Conservation (phyloP, 2,888 invertebrate genomes). For the Epirrhoe tristata region DNA sequence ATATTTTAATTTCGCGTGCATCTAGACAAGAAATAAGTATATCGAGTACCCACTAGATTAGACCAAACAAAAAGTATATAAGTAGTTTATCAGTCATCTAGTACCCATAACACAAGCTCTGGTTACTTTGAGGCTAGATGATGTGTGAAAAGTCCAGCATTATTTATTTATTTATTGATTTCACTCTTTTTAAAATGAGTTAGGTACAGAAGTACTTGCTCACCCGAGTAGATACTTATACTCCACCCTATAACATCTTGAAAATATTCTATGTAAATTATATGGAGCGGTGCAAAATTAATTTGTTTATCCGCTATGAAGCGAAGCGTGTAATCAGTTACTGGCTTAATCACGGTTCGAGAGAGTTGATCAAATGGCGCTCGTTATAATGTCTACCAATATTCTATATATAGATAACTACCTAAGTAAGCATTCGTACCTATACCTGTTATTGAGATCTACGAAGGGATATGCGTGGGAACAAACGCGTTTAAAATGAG, state of each 20-base stretch:
- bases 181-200: not conserved
- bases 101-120: too few species aligned
- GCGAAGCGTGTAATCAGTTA: constrained; percentile 39
- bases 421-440: constrained; percentile 7
- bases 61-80: too few species aligned
- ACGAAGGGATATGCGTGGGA: not conserved
- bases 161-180: too few species aligned
- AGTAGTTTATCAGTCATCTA: too few species aligned
- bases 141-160: too few species aligned
- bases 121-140: too few species aligned
- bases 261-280: constrained; percentile 8
- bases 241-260: not conserved
- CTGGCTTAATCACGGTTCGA: constrained; percentile 40
- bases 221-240: not conserved
- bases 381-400: constrained; percentile 18
- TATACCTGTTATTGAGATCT: not conserved
- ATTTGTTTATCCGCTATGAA: constrained; percentile 41
- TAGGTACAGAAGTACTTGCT: not conserved
- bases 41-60: too few species aligned
- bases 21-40: too few species aligned
- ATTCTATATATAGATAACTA: constrained; percentile 8
- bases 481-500: not conserved
- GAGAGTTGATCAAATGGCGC: constrained; percentile 39
- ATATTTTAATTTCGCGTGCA: too few species aligned
- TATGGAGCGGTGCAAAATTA: constrained; percentile 31